Percentiles rank a stretch among this genome's conserved stretches.
Conservation (phyloP, 2,113 vertebrate genomes). For the Mustelus asterias region DNA sequence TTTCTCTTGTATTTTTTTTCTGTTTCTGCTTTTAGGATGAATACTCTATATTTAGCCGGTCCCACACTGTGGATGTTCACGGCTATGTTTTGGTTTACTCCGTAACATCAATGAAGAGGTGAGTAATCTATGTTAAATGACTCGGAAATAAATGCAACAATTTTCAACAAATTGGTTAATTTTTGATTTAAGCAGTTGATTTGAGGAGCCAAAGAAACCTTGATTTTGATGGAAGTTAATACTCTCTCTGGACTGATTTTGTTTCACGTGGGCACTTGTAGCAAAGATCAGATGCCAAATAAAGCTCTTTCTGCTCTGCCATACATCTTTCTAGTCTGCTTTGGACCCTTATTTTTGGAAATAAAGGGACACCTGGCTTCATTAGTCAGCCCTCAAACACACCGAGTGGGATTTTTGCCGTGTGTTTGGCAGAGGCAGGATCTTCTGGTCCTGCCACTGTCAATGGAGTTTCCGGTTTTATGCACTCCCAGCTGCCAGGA, state of each 20-base stretch:
- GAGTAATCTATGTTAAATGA: slow-evolving; percentile 40
- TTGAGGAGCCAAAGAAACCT: background rate
- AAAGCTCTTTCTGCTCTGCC: background rate
- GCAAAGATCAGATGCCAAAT: background rate
- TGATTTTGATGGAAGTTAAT: background rate
- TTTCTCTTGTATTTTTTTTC: background rate
- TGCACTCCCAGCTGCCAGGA: too few species aligned
- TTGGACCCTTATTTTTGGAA: background rate
- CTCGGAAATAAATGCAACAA: background rate
- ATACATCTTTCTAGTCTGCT: background rate
- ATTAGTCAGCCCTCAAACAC: background rate
- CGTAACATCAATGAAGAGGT: slow-evolving; percentile 76
- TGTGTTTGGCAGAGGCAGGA: too few species aligned
- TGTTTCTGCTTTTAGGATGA: slow-evolving; percentile 59
- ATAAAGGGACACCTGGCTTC: background rate
- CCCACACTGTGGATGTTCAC: slow-evolving; percentile 71
- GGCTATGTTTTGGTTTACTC: slow-evolving; percentile 74
- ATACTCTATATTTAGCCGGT: slow-evolving; percentile 76
- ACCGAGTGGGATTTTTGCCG: too few species aligned
- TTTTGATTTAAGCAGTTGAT: background rate
- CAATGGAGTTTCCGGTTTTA: too few species aligned
- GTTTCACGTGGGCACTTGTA: background rate
- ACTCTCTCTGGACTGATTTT: background rate
- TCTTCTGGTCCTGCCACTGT: too few species aligned
- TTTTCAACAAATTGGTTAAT: background rate